These are phyloP conservation scores for Heteropelma amictum DNA, from an alignment of 2,888 invertebrate genomes.

Conservation along the genomic window DNA sequence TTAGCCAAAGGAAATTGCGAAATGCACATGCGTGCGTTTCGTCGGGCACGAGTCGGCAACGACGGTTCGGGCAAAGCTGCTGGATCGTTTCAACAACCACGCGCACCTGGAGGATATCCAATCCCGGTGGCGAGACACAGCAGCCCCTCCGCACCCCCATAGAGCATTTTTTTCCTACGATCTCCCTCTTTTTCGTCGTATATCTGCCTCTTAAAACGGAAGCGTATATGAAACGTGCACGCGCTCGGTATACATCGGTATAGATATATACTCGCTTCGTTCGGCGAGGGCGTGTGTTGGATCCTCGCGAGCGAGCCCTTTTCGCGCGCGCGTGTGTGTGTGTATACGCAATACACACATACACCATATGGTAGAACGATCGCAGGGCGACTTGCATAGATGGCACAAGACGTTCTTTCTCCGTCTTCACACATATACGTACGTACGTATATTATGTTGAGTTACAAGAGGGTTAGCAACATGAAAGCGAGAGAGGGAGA, in stretches of 20 bases:
- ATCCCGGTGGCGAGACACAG: conserved; percentile 4
- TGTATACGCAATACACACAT: background rate
- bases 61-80: conserved; percentile 3
- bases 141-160: background rate
- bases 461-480: background rate
- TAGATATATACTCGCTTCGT: too few relatives aligned
- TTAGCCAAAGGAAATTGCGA: background rate
- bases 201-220: background rate
- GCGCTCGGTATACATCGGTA: too few relatives aligned
- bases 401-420: conserved; percentile 53
- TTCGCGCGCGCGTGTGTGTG: too few relatives aligned
- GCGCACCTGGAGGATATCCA: conserved; percentile 55
- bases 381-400: too few relatives aligned
- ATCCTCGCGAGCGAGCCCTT: conserved; percentile 26
- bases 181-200: conserved; percentile 8
- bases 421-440: conserved; percentile 52
- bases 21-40: background rate
- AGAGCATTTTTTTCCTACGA: background rate
- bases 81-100: conserved; percentile 3
- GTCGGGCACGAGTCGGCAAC: background rate
- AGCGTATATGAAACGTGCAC: conserved; percentile 47
- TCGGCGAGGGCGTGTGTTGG: conserved; percentile 47
- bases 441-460: conserved; percentile 15
- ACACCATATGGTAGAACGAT: background rate
- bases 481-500: background rate